These are phyloP conservation scores for Carduelis carduelis DNA, from an alignment of 2,797 vertebrate genomes.

Conservation along the genomic window DNA sequence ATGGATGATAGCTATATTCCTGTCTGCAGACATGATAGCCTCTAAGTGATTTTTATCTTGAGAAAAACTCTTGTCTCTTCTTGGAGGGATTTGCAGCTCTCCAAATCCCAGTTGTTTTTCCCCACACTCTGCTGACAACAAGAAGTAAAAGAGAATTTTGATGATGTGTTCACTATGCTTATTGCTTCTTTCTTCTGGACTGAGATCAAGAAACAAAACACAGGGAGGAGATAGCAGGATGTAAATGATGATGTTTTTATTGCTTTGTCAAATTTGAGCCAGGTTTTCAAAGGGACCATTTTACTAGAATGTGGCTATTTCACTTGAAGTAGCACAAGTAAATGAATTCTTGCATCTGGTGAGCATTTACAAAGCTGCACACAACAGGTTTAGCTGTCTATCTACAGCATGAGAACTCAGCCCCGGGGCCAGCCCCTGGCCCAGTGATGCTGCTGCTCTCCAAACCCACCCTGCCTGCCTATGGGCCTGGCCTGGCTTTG, in stretches of 20 bases:
- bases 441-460: fast-evolving
- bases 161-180: not conserved
- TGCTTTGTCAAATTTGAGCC: not conserved
- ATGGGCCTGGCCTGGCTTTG: fast-evolving
- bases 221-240: not conserved
- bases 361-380: not conserved
- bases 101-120: not conserved
- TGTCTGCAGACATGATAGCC: not conserved
- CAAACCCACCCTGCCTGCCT: no score
- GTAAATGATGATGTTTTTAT: not conserved
- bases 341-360: not conserved
- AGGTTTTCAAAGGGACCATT: not conserved
- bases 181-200: not conserved
- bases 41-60: not conserved
- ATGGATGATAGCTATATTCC: not conserved
- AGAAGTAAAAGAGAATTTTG: not conserved
- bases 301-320: not conserved
- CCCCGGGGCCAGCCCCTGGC: fast-evolving
- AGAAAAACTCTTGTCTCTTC: not conserved
- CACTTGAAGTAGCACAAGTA: not conserved
- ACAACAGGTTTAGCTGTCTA: not conserved
- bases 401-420: not conserved
- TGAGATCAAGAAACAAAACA: not conserved
- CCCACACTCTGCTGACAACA: not conserved
- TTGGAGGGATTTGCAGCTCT: not conserved